These are phyloP conservation scores for Prunella fulvescens DNA, from an alignment of 2,113 vertebrate species.

Conservation along the genomic window DNA sequence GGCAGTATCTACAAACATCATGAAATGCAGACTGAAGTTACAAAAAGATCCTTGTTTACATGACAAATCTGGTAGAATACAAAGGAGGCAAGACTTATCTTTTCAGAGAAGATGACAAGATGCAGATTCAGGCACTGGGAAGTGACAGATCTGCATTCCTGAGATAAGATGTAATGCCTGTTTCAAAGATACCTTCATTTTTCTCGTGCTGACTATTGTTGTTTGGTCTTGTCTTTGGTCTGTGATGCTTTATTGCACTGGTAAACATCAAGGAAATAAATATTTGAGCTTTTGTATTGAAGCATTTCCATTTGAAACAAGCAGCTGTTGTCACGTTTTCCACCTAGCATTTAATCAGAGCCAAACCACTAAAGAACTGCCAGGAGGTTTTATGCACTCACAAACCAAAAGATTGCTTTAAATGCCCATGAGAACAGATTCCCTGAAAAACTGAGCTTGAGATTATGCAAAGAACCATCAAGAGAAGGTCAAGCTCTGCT, in stretches of 20 bases:
- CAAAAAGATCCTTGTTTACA: not conserved
- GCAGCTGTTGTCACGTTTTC: not conserved
- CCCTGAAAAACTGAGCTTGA: not conserved
- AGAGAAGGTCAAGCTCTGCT: not conserved
- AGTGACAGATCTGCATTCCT: conserved; percentile 52
- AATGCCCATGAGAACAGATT: not conserved
- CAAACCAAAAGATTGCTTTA: not conserved
- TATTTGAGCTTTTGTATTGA: conserved; percentile 38
- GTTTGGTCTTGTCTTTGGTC: conserved; percentile 59
- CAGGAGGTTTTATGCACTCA: not conserved
- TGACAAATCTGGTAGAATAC: conserved; percentile 30
- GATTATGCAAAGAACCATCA: not conserved
- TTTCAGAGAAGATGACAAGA: conserved; percentile 30
- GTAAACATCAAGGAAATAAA: conserved; percentile 57
- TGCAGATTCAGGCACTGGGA: conserved; percentile 45
- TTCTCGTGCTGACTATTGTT: conserved; percentile 1
- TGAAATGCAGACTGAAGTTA: not conserved
- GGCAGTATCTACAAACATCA: not conserved
- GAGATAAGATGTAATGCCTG: conserved; percentile 41
- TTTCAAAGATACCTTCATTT: conserved; percentile 62
- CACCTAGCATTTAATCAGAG: not conserved
- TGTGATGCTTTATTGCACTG: conserved; percentile 59
- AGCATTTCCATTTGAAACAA: conserved; percentile 34
- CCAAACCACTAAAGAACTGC: not conserved
- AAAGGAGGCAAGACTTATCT: conserved; percentile 11